phyloP scores from a whole-genome alignment of 2,888 invertebrate species.

The Chloroclystis v-ata region DNA sequence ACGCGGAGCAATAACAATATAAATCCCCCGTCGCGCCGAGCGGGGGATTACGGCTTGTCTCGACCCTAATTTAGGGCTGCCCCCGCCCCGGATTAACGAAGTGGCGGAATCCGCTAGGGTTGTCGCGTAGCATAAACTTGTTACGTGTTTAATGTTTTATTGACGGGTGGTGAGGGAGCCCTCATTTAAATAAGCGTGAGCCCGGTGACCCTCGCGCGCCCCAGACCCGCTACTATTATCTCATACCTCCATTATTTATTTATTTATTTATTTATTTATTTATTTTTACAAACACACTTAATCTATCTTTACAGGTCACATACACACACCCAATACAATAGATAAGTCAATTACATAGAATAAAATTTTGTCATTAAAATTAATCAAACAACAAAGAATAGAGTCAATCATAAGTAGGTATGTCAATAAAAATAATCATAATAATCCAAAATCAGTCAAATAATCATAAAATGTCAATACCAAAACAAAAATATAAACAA shows the following conservation, averaged over 20 bases:
- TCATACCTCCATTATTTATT: constrained; percentile 22
- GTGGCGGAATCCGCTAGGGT: constrained; percentile 78
- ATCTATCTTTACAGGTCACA: no score
- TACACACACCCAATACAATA: no score
- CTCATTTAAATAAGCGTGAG: constrained; percentile 71
- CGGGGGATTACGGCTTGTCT: constrained; percentile 78
- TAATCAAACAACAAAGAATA: no score
- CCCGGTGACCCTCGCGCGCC: constrained; percentile 33
- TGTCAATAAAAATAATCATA: no score
- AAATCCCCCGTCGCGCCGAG: constrained; percentile 78
- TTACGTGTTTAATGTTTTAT: constrained; percentile 79
- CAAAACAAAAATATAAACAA: no score
- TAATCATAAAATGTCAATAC: no score
- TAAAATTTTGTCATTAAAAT: no score
- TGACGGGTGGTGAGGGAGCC: constrained; percentile 74
- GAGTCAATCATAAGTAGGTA: no score
- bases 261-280: no score
- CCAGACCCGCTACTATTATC: constrained; percentile 20
- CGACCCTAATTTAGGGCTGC: constrained; percentile 79
- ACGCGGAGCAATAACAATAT: constrained; percentile 79
- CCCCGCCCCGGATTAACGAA: constrained; percentile 78
- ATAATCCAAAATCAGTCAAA: no score
- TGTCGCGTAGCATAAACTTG: constrained; percentile 77
- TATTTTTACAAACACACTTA: no score
- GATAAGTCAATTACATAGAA: no score